Base-by-base conservation (phyloP, 1,140 invertebrate species). In the Harlomillsia oculata region DNA sequence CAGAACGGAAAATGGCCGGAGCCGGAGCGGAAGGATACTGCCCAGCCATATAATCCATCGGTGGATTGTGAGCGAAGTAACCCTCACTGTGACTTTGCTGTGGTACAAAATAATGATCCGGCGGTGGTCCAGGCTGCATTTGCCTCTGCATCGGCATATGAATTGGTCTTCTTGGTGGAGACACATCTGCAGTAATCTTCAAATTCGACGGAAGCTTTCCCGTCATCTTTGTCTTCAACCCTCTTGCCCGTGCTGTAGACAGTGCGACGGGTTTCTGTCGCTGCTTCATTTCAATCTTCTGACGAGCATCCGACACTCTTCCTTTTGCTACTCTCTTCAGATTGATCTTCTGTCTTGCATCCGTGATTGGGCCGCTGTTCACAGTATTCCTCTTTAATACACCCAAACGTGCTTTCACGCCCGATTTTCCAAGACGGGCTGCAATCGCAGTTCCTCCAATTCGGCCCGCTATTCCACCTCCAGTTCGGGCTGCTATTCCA, bases 331-430 rank as follows among this genome's bases (percentile, higher is more conserved):
- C 50, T 16, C 60, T 41, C 36, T 57, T 62, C 29, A 62, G 50
- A 50, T 57, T 56, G 1, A 62, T 62, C 34, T 62, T 62, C 32
- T 62, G 45, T 32, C 60, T 28, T 5, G 60, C 60, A 52, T 62
- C 60, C n/a, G 28, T 23, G 21, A 62, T 28, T 37, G 25, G 36
- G 3, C 56, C 53, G n/a, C n/a, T n/a, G n/a, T n/a, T n/a, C n/a
- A n/a, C n/a, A n/a, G 29, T 45, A 3, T 20, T 20, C 8, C 43
- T 20, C 23, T 45, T 45, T 16, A 25, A 26, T 11, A 6, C 30
- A 8, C 46, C 46, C 14, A 50, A 14, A 18, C 46, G 46, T 13
- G 46, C 23, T 49, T 40, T 26, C 20, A 26, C 21, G 9, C 21
- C 45, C 30, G 28, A 21, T 23, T 14, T 18, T 39, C 48, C 48